Conservation (phyloP, 2,888 invertebrate genomes). For the Cataglyphis cursor region DNA sequence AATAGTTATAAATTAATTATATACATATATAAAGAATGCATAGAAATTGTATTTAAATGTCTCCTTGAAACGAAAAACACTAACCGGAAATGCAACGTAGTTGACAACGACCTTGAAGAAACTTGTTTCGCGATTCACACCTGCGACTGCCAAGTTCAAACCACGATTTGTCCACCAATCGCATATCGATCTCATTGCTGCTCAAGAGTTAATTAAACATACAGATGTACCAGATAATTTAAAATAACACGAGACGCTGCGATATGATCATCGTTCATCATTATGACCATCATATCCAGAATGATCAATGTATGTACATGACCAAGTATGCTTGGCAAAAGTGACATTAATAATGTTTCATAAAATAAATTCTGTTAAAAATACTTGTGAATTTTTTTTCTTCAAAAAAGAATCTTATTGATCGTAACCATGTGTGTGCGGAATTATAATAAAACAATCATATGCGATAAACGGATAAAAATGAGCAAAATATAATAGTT, state of each 20-base stretch:
- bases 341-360: not conserved
- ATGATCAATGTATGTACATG: not conserved
- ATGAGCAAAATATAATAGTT: not conserved
- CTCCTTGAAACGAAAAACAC: slow-evolving; percentile 2
- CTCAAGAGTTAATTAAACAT: slow-evolving; percentile 35
- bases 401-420: not conserved
- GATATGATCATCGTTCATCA: slow-evolving; percentile 26
- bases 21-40: not conserved
- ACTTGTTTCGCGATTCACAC: slow-evolving; percentile 32
- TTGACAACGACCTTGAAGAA: slow-evolving; percentile 37
- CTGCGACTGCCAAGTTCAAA: slow-evolving; percentile 49
- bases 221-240: slow-evolving; percentile 39
- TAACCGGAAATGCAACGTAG: not conserved
- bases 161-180: slow-evolving; percentile 42
- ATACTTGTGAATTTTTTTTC: not conserved
- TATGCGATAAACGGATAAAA: not conserved
- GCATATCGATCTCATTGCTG: slow-evolving; percentile 43
- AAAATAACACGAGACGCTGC: slow-evolving; percentile 24
- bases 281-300: not conserved
- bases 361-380: not conserved
- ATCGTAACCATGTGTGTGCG: not conserved
- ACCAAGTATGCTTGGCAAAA: not conserved
- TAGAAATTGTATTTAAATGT: slow-evolving; percentile 1
- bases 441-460: not conserved
- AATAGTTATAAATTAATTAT: not conserved